Base-by-base conservation (phyloP, 2,113 vertebrate species). In the Rhombomys opimus region DNA sequence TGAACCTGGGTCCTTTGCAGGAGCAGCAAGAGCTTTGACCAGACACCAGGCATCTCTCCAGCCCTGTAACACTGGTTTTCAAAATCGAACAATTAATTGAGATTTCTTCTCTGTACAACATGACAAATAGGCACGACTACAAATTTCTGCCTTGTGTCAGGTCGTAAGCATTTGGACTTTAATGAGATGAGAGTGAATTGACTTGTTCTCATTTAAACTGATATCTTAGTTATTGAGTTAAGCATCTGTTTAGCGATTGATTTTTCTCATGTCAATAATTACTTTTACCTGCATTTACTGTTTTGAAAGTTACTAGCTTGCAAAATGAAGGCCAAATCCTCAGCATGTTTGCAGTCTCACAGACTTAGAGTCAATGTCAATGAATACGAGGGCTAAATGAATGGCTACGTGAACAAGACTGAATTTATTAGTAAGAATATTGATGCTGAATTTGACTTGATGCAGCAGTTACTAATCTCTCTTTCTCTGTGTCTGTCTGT, bases 371-470 rank as follows among this genome's bases (percentile, higher is more conserved):
- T 7, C 20, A 73, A 95, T 84, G 41, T 46, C 59, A 91, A 32
- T 67, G 23, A 90, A 63, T 23, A 41, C 1, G 14, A 59, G 54
- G 9, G 2, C 23, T 46, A 18, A 89, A 61, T 88, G 18, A n/a
- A 27, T 9, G 7, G 7, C 7, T 27, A 46, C 4, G 0, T 32
- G 52, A 75, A 32, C 32, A 4, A 72, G 25, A 41, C 14, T 91
- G 41, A 76, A 90, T 75, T 96, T 92, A 81, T 80, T 86, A 63
- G 25, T 72, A 90, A 78, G 27, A 78, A 90, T 76, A 75, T 12
- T 72, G 30, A 89, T 27, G 30, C 13, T 59, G 18, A 89, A 70
- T 93, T 78, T 35, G 38, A 52, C 25, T 73, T 93, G 32, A 35
- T 68, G 35, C 35, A 77, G 12, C 67, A 61, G 68, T 90, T 87